phyloP scores from a whole-genome alignment of 2,888 invertebrate genomes.

The Chaitophorus viminalis region DNA sequence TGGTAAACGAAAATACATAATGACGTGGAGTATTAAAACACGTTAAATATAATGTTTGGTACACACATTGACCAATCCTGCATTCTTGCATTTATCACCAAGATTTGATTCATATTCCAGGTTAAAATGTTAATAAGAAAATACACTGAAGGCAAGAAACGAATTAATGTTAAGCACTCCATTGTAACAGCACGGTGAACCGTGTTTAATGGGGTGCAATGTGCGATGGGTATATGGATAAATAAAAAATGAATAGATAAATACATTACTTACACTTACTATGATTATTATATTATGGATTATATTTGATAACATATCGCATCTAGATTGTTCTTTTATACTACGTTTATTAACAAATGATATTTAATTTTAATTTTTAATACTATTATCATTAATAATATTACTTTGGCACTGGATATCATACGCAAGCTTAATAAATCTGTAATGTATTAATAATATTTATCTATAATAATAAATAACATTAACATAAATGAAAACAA shows the following conservation, averaged over 20 bases:
- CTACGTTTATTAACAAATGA: too few species aligned
- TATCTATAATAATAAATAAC: too few species aligned
- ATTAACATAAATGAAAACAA: too few species aligned
- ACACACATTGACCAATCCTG: neutral
- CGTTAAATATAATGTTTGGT: neutral
- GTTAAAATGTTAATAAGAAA: slow-evolving; percentile 45
- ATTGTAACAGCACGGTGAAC: neutral
- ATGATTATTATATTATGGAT: too few species aligned
- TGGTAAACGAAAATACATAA: neutral
- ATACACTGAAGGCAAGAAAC: neutral
- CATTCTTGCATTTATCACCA: neutral
- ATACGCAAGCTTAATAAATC: too few species aligned
- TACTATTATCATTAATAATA: too few species aligned
- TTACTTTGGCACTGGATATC: too few species aligned
- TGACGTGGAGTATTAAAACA: neutral
- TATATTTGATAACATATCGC: too few species aligned
- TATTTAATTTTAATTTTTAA: too few species aligned
- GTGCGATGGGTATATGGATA: neutral
- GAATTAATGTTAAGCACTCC: slow-evolving; percentile 14
- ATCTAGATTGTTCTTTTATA: too few species aligned
- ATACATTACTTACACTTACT: too few species aligned
- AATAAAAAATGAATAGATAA: neutral
- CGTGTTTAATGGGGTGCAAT: slow-evolving; percentile 42
- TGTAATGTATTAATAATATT: too few species aligned
- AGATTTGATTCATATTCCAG: slow-evolving; percentile 14